Base-by-base conservation (phyloP, 2,797 vertebrate species). In the Sebastes jordani region DNA sequence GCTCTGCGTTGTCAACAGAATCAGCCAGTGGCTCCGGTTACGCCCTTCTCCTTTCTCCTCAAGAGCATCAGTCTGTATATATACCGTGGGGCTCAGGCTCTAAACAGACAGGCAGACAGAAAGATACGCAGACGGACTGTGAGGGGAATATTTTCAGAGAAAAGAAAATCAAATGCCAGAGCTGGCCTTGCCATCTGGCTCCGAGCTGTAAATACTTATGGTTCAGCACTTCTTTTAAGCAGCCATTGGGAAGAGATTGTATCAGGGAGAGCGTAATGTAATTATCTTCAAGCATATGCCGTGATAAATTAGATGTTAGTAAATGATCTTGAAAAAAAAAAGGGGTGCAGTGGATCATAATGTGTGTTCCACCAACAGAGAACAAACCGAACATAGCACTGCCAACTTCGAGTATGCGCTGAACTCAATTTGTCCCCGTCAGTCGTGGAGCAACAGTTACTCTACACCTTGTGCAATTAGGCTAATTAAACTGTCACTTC, bases 31-130 rank as follows among this genome's bases (percentile, higher is more conserved):
- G 79, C 79, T 93, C 87, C 27, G 74, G 90, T 93, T 94, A 88
- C 89, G 74, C 78, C 89, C 91, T 89, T 93, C 90, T 75, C 83
- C 78, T 65, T 69, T 89, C 88, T 90, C 81, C 68, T 85, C 87
- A 88, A 89, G 88, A 90, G 82, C 91, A 89, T 88, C 89, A 46
- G 74, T 78, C 83, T 42, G 69, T 63, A n/a, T 63, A 18, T 46
- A 65, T 22, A 54, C 52, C 0, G 34, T 61, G 46, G 2, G 73
- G 68, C 65, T 23, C 20, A 38, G 56, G 20, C 65, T 64, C 30
- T 8, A 27, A 52, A 22, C 52, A 54, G 52, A 54, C 52, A 54
- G 9, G 75, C 74, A 74, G 49, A 80, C 42, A 75, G 72, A 86
- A 34, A 77, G 54, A 81, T 32, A 59, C 56, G 71, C 71, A 76